phyloP scores from a whole-genome alignment of 1,140 invertebrate species.

The Rhyacophila brunnea region DNA sequence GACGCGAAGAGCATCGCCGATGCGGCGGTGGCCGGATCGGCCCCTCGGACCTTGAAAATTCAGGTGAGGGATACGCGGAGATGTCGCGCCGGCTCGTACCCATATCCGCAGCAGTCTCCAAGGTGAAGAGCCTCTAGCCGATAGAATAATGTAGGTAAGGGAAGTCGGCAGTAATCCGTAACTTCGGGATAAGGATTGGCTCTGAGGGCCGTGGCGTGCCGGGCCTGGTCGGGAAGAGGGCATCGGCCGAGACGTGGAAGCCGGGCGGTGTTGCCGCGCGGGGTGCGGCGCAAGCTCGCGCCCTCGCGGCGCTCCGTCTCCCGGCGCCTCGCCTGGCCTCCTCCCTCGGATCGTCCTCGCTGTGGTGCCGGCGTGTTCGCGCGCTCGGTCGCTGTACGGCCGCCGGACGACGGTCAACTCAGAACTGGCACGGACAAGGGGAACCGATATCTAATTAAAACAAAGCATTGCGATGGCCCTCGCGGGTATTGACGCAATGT shows the following conservation, averaged over 20 bases:
- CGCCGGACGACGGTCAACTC: slow-evolving; percentile 40
- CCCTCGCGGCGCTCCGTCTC: background rate
- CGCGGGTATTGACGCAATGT: slow-evolving; percentile 62
- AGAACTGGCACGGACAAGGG: slow-evolving; percentile 68
- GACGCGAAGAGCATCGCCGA: background rate
- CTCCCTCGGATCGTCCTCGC: background rate
- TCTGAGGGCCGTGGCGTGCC: too few species aligned
- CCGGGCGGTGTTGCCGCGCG: background rate
- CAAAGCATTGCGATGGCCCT: slow-evolving; percentile 33
- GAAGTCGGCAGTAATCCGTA: too few species aligned
- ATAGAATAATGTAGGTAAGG: slow-evolving; percentile 81
- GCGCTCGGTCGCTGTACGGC: slow-evolving; percentile 12
- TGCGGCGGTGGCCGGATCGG: background rate
- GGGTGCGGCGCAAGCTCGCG: background rate
- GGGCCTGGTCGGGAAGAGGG: slow-evolving; percentile 73
- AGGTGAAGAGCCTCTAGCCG: slow-evolving; percentile 80
- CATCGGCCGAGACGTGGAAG: slow-evolving; percentile 52
- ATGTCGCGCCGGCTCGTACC: too few species aligned
- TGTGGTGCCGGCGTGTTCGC: background rate
- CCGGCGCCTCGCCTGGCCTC: background rate
- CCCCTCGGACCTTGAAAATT: slow-evolving; percentile 79
- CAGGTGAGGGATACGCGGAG: slow-evolving; percentile 69
- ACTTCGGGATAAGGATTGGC: too few species aligned
- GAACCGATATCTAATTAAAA: slow-evolving; percentile 62
- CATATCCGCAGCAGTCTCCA: too few species aligned